A percentile compares a stretch with the other conserved stretches of the same genome.
Evolutionary conservation across 2,113 vertebrate species (phyloP).

Genomic region (Acinonyx jubatus): DNA sequence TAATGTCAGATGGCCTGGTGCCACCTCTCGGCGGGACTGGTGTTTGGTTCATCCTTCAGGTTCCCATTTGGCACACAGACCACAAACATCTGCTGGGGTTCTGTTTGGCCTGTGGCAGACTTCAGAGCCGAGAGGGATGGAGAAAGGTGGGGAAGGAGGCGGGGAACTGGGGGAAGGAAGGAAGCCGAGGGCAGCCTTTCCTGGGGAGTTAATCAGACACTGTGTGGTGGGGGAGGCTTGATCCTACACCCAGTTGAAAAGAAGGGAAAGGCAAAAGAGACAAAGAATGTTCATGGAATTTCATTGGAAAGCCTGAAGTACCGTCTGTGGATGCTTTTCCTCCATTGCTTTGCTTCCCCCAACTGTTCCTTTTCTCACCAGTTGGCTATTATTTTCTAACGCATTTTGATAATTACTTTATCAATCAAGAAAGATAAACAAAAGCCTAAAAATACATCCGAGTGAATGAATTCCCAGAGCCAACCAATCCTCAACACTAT

Average conservation of each 20-base stretch:
- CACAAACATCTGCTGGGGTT: slow-evolving; percentile 86
- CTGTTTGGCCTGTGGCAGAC: slow-evolving; percentile 82
- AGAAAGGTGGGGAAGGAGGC: neutral
- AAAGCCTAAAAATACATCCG: slow-evolving; percentile 77
- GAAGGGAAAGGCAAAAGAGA: slow-evolving; percentile 30
- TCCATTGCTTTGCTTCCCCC: slow-evolving; percentile 42
- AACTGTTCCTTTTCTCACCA: slow-evolving; percentile 64
- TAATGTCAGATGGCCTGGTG: slow-evolving; percentile 78
- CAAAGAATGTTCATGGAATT: neutral
- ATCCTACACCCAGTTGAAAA: slow-evolving; percentile 50
- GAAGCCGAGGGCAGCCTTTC: slow-evolving; percentile 49
- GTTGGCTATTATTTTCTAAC: slow-evolving; percentile 77
- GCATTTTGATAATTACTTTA: slow-evolving; percentile 81
- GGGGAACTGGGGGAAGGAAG: neutral
- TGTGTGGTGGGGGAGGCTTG: neutral
- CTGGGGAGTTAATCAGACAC: slow-evolving; percentile 69
- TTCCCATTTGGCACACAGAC: slow-evolving; percentile 84
- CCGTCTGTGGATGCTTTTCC: neutral
- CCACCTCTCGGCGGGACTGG: slow-evolving; percentile 81
- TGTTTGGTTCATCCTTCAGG: slow-evolving; percentile 75
- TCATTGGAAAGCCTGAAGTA: neutral
- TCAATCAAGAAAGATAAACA: slow-evolving; percentile 77
- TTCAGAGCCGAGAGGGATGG: slow-evolving; percentile 39
- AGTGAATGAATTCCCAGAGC: slow-evolving; percentile 60
- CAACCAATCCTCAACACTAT: slow-evolving; percentile 50